Evolutionary conservation across 1,140 invertebrate species (phyloP), one percentile per base, ranked within the genome.

Genomic region (Magallana angulata): DNA sequence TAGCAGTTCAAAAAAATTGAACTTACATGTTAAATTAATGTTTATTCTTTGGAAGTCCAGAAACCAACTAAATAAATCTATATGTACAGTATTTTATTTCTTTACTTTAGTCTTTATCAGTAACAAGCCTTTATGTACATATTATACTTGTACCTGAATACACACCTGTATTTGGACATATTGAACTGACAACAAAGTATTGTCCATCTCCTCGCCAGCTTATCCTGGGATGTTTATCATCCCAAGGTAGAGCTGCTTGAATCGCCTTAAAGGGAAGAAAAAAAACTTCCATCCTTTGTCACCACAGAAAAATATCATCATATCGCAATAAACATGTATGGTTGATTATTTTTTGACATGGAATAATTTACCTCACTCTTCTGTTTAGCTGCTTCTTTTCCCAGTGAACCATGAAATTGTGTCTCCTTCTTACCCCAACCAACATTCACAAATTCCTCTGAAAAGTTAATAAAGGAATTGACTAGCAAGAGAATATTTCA

Each of bases 371-470:
- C 90, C 82, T 90, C 86, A 76, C 89, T 88, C 85, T 93, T 92
- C 56, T 90, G 82, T 93, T 96, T 96, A 14, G 97, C 97, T 58
- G 97, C 97, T 89, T 96, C 94, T 95, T 98, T 98, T 9, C 98
- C 98, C 92, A 96, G 97, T 1, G 97, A 97, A 4, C 98, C 98
- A 95, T 99, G 98, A 94, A 99, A 99, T 91, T 99, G 98, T 8
- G 98, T 99, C 95, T 98, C 97, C 93, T 98, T 98, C 89, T 97
- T 98, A 0, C 98, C 98, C 98, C 98, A 99, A 56, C 98, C 98
- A 88, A 98, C 97, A 90, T 96, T 98, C 5, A 98, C 96, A 92
- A 97, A 97, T 93, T 97, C 95, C 87, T 97, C 95, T 96, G 90
- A 48, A 48, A 48, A 48, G 36, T 48, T 4, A 48, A 48, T 48